phyloP scores from a whole-genome alignment of 2,888 invertebrate genomes.

The Cenopis cana region DNA sequence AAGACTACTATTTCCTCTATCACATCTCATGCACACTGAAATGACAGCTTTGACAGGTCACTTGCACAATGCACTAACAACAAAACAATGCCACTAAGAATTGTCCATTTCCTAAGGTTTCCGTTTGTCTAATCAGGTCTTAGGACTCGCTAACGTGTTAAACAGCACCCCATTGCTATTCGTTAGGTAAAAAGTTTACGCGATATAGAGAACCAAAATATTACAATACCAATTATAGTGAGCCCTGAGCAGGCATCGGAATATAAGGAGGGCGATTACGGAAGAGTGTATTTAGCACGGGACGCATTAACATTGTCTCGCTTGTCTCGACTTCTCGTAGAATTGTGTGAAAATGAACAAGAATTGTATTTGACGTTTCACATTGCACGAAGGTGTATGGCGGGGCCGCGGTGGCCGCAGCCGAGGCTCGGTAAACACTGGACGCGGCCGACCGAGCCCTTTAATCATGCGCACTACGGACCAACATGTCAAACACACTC shows the following conservation, averaged over 20 bases:
- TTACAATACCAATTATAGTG: conserved; percentile 38
- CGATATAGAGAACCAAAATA: conserved; percentile 30
- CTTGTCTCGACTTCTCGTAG: conserved; percentile 49
- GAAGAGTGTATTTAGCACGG: background rate
- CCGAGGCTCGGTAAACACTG: conserved; percentile 58
- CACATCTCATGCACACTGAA: conserved; percentile 15
- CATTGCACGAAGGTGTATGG: conserved; percentile 80
- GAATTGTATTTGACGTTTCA: conserved; percentile 81
- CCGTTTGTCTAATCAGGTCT: background rate
- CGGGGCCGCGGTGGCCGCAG: conserved; percentile 68
- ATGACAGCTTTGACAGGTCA: conserved; percentile 49
- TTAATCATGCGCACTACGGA: conserved; percentile 40
- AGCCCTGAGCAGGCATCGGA: conserved; percentile 10
- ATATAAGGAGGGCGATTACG: conserved; percentile 13
- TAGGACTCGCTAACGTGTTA: background rate
- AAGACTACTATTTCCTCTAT: background rate
- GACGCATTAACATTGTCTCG: conserved; percentile 44
- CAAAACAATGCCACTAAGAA: conserved; percentile 51
- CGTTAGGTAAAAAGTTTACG: conserved; percentile 15
- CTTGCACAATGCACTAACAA: conserved; percentile 48
- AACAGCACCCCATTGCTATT: conserved; percentile 17
- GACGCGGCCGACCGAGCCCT: conserved; percentile 44
- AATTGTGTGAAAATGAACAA: conserved; percentile 62
- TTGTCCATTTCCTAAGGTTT: conserved; percentile 1
- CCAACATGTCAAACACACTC: conserved; percentile 55